Evolutionary conservation across 2,113 vertebrate genomes (phyloP), one percentile per base, ranked within the genome.

Genomic region (Crocuta crocuta): DNA sequence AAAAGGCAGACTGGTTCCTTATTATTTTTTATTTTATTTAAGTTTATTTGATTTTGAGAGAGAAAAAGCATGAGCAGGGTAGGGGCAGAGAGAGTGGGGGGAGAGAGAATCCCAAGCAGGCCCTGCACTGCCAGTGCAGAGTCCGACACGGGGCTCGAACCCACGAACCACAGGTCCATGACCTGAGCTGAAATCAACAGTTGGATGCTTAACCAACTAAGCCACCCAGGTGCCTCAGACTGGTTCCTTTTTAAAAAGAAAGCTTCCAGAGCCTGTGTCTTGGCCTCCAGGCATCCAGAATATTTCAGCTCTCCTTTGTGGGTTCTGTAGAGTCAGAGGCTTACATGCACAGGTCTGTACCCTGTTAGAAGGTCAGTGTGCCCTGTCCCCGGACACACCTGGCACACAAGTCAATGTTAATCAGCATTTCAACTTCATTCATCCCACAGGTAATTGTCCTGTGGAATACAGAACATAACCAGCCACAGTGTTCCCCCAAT

Each of bases 301-400:
- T 17, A 24, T 81, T 28, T 85, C 84, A 55, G 24, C 31, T 55
- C 7, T 1, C 39, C 48, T 7, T 12, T 28, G 24, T 23, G 1
- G 13, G 58, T 78, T 89, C 78, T 63, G 11, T 19, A 39, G 63
- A 35, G 33, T 68, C 48, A 65, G 31, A 10, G 17, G 5, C 73
- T 76, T 7, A 6, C 45, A 26, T 68, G 21, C 12, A 10, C 3
- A 7, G 0, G 0, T 65, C 15, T 12, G 1, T 53, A 11, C 43
- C 12, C 31, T 23, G n/a, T 58, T 35, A 39, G 11, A n/a, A 1
- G 19, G 19, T 43, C 53, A 10, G 7, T 50, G 68, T 45, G 63
- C 1, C 63, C n/a, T 10, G 23, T 58, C 17, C 21, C 45, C 73
- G 35, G 43, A 6, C 5, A 65, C 28, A 0, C n/a, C 15, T 73